Evolutionary conservation across 92 coral and sea anemone species (phyloP).

Genomic region (Actinostola sp.): DNA sequence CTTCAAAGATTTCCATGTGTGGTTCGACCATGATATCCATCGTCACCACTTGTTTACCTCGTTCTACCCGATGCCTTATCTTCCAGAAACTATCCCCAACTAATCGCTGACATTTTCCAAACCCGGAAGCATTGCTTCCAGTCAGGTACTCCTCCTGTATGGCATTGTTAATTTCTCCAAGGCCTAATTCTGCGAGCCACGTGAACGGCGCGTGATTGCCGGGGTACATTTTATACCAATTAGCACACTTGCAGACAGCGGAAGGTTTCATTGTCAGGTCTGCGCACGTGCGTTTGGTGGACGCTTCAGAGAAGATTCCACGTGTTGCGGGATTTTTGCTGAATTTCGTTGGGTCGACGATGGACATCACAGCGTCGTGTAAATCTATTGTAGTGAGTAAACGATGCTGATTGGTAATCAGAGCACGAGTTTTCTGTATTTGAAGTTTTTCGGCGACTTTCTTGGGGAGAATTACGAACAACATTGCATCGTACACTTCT

Average conservation of each 20-base stretch:
- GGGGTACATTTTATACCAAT: slow-evolving; percentile 80
- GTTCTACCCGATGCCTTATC: slow-evolving; percentile 71
- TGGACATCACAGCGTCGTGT: slow-evolving; percentile 70
- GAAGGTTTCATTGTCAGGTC: slow-evolving; percentile 69
- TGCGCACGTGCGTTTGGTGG: slow-evolving; percentile 86
- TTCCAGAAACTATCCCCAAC: slow-evolving; percentile 76
- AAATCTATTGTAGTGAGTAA: slow-evolving; percentile 82
- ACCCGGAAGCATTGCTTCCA: slow-evolving; percentile 46
- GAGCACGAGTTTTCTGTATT: slow-evolving; percentile 56
- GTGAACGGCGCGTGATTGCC: slow-evolving; percentile 71
- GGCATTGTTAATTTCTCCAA: slow-evolving; percentile 77
- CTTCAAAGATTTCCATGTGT: slow-evolving; percentile 74
- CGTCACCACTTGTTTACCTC: slow-evolving; percentile 60
- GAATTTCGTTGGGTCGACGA: slow-evolving; percentile 42
- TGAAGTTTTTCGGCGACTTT: slow-evolving; percentile 73
- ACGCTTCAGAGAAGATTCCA: slow-evolving; percentile 73
- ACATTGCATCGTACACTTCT: slow-evolving; percentile 85
- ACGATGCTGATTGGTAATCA: slow-evolving; percentile 78
- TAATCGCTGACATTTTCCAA: slow-evolving; percentile 82
- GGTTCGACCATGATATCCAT: slow-evolving; percentile 89
- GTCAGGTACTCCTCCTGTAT: slow-evolving; percentile 59
- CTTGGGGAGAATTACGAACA: slow-evolving; percentile 77
- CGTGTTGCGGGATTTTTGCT: slow-evolving; percentile 15
- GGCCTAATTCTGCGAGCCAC: slow-evolving; percentile 86
- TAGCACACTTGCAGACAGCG: slow-evolving; percentile 90